These are phyloP conservation scores for Synergus gifuensis DNA, from an alignment of 2,888 invertebrate genomes.

Conservation along the genomic window DNA sequence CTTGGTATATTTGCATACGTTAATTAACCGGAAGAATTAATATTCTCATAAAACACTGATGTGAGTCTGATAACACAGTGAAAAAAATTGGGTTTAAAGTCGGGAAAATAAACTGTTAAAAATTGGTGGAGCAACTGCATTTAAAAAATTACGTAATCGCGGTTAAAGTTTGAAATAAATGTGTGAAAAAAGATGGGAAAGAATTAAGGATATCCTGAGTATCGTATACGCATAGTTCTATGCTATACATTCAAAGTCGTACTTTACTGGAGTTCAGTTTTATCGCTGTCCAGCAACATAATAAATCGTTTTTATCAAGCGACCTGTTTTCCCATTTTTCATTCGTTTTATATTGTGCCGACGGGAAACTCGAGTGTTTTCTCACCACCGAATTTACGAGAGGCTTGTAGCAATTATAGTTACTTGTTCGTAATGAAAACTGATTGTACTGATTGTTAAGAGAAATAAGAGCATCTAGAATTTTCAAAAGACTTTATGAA, in stretches of 20 bases:
- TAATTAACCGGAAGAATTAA: background rate
- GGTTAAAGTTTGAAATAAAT: background rate
- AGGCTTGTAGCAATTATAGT: conserved; percentile 8
- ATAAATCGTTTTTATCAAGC: conserved; percentile 64
- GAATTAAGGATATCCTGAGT: conserved; percentile 27
- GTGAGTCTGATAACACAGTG: background rate
- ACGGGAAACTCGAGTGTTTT: conserved; percentile 32
- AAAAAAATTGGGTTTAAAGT: background rate
- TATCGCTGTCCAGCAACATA: conserved; percentile 61
- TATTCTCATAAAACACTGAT: background rate
- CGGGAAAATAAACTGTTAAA: background rate
- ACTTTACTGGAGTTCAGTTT: conserved; percentile 56
- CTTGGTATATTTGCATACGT: background rate
- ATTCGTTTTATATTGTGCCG: conserved; percentile 45
- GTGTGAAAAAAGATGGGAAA: background rate
- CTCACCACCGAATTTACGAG: conserved; percentile 29
- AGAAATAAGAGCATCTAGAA: background rate
- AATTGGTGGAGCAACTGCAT: background rate
- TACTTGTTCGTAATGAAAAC: background rate
- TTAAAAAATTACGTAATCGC: background rate
- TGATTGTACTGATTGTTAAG: background rate
- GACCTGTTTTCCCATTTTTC: conserved; percentile 56
- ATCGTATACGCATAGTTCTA: conserved; percentile 41
- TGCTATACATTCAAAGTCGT: conserved; percentile 48
- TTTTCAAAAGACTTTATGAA: too few species aligned